Conservation (phyloP, 37 sponge, comb jelly and placozoan genomes). For the Ephydatia muelleri region DNA sequence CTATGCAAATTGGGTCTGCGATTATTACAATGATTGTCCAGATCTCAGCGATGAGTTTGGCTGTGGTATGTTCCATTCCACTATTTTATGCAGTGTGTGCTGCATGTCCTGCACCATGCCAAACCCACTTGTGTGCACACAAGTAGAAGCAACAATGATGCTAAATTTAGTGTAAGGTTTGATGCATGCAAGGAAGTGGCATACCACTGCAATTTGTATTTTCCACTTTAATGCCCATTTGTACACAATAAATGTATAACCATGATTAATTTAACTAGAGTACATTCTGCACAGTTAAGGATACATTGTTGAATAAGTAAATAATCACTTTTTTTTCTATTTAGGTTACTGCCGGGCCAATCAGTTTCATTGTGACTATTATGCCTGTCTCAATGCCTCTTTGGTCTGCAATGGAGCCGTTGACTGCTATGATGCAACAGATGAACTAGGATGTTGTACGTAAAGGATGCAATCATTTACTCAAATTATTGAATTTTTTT, state of each 20-base stretch:
- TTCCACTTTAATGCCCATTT: too few relatives aligned
- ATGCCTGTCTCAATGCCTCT: background rate
- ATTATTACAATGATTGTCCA: background rate
- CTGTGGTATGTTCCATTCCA: background rate
- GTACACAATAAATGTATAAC: too few relatives aligned
- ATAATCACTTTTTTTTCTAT: background rate
- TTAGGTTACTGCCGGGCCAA: background rate
- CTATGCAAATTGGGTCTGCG: background rate
- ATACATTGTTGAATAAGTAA: too few relatives aligned
- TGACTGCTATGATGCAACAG: background rate
- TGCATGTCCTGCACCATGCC: too few relatives aligned
- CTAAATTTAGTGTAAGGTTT: too few relatives aligned
- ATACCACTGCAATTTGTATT: too few relatives aligned
- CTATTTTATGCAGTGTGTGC: background rate
- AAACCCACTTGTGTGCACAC: too few relatives aligned
- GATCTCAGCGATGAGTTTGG: background rate
- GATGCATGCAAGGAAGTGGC: too few relatives aligned
- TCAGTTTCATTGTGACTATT: background rate
- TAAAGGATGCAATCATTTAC: too few relatives aligned
- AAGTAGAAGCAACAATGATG: too few relatives aligned
- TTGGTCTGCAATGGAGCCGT: background rate
- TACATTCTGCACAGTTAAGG: background rate
- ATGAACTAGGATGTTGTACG: background rate
- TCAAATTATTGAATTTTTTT: too few relatives aligned
- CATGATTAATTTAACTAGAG: background rate